These are phyloP conservation scores for Dryobota labecula DNA, from an alignment of 2,888 invertebrate genomes.

Conservation along the genomic window DNA sequence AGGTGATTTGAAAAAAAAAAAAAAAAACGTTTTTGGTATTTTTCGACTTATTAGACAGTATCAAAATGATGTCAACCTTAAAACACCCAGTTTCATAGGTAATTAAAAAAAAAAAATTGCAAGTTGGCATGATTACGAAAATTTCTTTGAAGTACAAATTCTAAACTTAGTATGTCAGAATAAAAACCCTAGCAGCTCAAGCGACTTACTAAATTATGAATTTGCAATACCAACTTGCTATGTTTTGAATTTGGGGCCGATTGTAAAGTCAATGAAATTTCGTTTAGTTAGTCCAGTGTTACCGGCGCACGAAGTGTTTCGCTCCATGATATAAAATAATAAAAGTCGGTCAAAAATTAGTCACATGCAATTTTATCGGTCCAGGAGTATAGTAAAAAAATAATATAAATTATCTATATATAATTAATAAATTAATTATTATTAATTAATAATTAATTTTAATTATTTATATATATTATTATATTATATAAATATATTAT, in stretches of 20 bases:
- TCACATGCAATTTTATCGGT: conserved; percentile 25
- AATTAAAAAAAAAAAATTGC: conserved; percentile 16
- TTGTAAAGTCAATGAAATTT: conserved; percentile 30
- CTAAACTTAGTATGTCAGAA: no score
- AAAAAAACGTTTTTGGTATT: no score
- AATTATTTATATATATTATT: no score
- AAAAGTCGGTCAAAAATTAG: no score
- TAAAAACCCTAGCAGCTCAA: conserved; percentile 33
- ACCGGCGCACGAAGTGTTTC: conserved; percentile 21
- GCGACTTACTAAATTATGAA: conserved; percentile 33
- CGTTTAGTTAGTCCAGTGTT: conserved; percentile 33
- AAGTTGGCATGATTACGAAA: conserved; percentile 28
- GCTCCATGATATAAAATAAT: conserved; percentile 27
- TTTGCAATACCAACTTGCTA: conserved; percentile 33
- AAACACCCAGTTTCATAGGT: conserved; percentile 32
- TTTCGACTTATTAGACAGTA: no score
- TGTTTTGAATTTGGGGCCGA: conserved; percentile 31
- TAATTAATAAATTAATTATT: no score
- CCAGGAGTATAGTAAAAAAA: conserved; percentile 25
- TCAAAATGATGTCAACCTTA: conserved; percentile 23
- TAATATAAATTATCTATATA: no score
- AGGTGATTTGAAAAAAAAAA: no score
- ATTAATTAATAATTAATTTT: no score
- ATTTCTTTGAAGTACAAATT: conserved; percentile 34
- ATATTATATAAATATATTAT: no score